Evolutionary conservation across 64 coral and sea anemone species (phyloP).

Genomic region (Porites lutea): DNA sequence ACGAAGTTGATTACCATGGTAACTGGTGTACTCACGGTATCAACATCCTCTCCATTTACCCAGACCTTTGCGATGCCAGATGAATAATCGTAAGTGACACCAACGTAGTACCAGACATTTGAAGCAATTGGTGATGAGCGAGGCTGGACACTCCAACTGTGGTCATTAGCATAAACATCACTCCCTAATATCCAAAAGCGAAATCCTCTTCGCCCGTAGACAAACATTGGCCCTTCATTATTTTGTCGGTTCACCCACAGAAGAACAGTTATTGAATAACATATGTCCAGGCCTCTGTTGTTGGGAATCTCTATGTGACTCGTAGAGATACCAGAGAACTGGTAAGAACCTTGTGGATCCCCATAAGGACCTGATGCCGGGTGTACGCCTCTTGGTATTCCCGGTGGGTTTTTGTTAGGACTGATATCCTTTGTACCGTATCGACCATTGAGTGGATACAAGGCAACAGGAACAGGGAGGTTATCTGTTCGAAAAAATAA

Average conservation of each 20-base stretch:
- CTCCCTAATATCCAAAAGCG: background rate
- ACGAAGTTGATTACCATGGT: too few relatives aligned
- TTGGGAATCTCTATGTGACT: conserved; percentile 15
- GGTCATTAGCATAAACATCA: background rate
- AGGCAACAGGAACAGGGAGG: conserved; percentile 6
- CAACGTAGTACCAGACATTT: background rate
- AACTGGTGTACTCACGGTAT: background rate
- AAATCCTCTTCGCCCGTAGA: background rate
- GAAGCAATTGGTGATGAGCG: background rate
- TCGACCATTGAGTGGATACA: background rate
- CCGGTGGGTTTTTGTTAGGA: background rate
- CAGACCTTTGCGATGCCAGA: background rate
- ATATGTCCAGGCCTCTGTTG: background rate
- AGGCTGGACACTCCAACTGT: background rate
- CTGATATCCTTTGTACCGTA: background rate
- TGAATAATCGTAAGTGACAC: background rate
- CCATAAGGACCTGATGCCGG: background rate
- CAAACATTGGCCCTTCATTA: background rate
- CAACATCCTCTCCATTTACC: background rate
- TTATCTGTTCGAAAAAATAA: background rate
- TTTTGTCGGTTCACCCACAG: background rate
- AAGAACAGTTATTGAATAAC: background rate
- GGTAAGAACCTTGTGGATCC: background rate
- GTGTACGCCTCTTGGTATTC: background rate
- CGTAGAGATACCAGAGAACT: background rate